A percentile compares a stretch with the other conserved stretches of the same genome.
These are phyloP conservation scores for Labia minor DNA, from an alignment of 2,888 invertebrate genomes.

Conservation along the genomic window DNA sequence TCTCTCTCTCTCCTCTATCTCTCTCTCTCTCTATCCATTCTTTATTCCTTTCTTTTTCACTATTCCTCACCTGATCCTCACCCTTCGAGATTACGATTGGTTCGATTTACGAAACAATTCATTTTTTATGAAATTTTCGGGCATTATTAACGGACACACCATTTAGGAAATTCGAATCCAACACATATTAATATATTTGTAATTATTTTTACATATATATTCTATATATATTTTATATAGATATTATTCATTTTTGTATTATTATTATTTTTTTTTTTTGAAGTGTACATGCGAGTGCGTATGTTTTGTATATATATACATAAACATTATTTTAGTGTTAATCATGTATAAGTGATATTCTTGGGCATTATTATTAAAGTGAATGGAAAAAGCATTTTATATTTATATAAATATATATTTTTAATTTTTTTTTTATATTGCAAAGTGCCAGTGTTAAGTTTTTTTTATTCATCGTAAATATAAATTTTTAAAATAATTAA, in stretches of 20 bases:
- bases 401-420: slow-evolving; percentile 13
- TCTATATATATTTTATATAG: too few relatives aligned
- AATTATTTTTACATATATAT: background rate
- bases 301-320: slow-evolving; percentile 13
- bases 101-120: background rate
- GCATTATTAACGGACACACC: background rate
- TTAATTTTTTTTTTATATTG: background rate
- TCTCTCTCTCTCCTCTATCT: background rate
- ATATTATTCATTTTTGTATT: too few relatives aligned
- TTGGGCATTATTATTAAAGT: slow-evolving; percentile 4
- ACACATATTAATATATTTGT: background rate
- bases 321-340: slow-evolving; percentile 13
- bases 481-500: background rate
- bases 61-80: background rate
- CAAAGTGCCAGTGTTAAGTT: slow-evolving; percentile 7
- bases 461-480: background rate
- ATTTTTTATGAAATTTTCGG: background rate
- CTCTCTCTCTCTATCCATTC: background rate
- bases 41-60: background rate
- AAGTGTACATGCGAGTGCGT: background rate
- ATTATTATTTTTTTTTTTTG: background rate
- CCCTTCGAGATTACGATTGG: too few relatives aligned
- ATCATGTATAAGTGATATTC: background rate
- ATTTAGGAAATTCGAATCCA: too few relatives aligned
- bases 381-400: background rate